Conservation (phyloP, 2,888 invertebrate species). For the Lumbricus terrestris region DNA sequence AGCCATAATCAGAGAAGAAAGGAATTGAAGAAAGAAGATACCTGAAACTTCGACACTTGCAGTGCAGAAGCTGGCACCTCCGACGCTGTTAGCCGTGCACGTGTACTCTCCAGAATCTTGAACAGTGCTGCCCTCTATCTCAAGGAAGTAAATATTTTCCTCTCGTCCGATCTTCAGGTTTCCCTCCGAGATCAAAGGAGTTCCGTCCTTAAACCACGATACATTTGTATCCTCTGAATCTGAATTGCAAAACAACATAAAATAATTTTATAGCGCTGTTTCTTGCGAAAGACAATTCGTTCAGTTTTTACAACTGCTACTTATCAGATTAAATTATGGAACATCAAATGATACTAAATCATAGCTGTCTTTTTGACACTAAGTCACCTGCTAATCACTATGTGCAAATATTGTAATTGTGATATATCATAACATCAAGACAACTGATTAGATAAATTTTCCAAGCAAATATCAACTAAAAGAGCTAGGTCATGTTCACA, state of each 20-base stretch:
- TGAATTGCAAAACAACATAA: not conserved
- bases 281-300: not conserved
- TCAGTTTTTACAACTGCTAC: not conserved
- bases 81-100: slow-evolving; percentile 38
- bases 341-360: not conserved
- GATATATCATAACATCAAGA: not conserved
- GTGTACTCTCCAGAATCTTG: slow-evolving; percentile 39
- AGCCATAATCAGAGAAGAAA: too few species aligned
- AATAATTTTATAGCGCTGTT: not conserved
- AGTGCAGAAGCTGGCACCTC: slow-evolving; percentile 39
- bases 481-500: too few species aligned
- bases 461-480: not conserved
- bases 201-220: slow-evolving; percentile 41
- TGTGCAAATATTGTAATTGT: not conserved
- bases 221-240: slow-evolving; percentile 31
- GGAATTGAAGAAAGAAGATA: not conserved
- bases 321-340: not conserved
- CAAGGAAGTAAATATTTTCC: slow-evolving; percentile 27
- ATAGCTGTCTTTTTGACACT: not conserved
- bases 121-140: slow-evolving; percentile 22
- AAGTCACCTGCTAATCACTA: not conserved
- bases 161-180: slow-evolving; percentile 30
- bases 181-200: slow-evolving; percentile 34
- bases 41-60: slow-evolving; percentile 25
- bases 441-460: not conserved